Conservation (phyloP, 1,140 invertebrate species). For the Chironomus tepperi region DNA sequence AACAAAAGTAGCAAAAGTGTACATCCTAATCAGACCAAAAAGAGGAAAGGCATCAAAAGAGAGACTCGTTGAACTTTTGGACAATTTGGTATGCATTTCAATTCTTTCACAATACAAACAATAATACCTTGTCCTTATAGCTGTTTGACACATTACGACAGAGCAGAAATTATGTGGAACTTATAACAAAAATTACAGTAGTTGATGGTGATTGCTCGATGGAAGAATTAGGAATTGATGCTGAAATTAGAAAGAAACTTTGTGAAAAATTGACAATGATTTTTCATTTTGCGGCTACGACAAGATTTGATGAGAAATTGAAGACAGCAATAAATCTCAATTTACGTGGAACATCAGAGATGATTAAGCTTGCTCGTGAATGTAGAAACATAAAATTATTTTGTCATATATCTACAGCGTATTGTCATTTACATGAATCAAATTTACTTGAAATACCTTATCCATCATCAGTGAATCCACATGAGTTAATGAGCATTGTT, state of each 20-base stretch:
- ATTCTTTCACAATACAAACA: not conserved
- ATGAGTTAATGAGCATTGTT: slow-evolving; percentile 78
- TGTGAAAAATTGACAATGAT: slow-evolving; percentile 68
- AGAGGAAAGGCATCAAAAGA: slow-evolving; percentile 31
- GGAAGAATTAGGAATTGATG: slow-evolving; percentile 62
- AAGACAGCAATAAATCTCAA: slow-evolving; percentile 66
- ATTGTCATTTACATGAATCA: slow-evolving; percentile 56
- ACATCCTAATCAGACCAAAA: slow-evolving; percentile 58
- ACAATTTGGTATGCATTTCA: slow-evolving; percentile 35
- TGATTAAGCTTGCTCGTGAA: slow-evolving; percentile 63
- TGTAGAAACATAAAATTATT: slow-evolving; percentile 64
- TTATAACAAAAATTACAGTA: slow-evolving; percentile 56
- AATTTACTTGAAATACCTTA: slow-evolving; percentile 64
- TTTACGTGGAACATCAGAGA: slow-evolving; percentile 61
- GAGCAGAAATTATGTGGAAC: slow-evolving; percentile 44
- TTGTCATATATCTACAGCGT: slow-evolving; percentile 52
- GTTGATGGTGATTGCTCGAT: slow-evolving; percentile 70
- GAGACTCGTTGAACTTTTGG: slow-evolving; percentile 33
- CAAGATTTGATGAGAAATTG: slow-evolving; percentile 63
- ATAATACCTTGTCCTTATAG: slow-evolving; percentile 42
- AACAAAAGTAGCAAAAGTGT: slow-evolving; percentile 51
- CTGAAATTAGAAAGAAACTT: slow-evolving; percentile 57
- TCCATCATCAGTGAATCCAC: slow-evolving; percentile 76
- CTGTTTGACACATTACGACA: slow-evolving; percentile 65
- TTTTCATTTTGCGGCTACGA: slow-evolving; percentile 87